Base-by-base conservation (phyloP, 2,797 vertebrate genomes). In the Sylvilagus floridanus region DNA sequence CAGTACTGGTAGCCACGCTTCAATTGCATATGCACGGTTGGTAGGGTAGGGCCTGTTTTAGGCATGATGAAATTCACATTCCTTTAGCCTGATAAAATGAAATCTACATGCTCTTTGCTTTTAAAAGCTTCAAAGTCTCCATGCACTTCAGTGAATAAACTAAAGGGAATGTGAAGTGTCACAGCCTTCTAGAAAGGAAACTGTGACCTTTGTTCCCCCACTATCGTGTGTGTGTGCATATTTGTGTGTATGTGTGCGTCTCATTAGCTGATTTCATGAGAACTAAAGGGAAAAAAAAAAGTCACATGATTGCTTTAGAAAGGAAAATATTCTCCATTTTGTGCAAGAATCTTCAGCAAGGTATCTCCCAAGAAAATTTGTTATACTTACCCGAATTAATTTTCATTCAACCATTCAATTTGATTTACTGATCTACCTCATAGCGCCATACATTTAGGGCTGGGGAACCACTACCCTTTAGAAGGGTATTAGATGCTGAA, bases 61-160 rank as follows among this genome's bases (percentile, higher is more conserved):
- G 52, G 85, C 57, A 62, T 54, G 82, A 92, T 30, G 76, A 85
- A 88, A 89, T 7, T 42, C 71, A 84, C 16, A 69, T 84, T 32
- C 89, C 81, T 92, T 35, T 84, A 92, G 87, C 63, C 65, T 72
- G 60, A 65, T 88, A 32, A 92, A 88, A 77, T 91, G 71, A 88
- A 95, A 87, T 91, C 52, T 94, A 60, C 89, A 79, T 72, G 65
- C 11, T 32, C 72, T 60, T 96, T 87, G 82, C 83, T 89, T 93
- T 92, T 82, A 90, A 79, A 84, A 62, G 19, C 62, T 95, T 96
- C 90, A 72, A 91, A 87, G 84, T 76, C 60, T 94, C 81, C 57
- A 82, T 78, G n/a, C 17, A 37, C 68, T 82, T 92, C 66, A 95
- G 73, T 12, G 71, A 92, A 37, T n/a, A 89, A 89, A 54, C 60